These are phyloP conservation scores for Macroramphosus scolopax DNA, from an alignment of 2,797 vertebrate genomes.

Conservation along the genomic window DNA sequence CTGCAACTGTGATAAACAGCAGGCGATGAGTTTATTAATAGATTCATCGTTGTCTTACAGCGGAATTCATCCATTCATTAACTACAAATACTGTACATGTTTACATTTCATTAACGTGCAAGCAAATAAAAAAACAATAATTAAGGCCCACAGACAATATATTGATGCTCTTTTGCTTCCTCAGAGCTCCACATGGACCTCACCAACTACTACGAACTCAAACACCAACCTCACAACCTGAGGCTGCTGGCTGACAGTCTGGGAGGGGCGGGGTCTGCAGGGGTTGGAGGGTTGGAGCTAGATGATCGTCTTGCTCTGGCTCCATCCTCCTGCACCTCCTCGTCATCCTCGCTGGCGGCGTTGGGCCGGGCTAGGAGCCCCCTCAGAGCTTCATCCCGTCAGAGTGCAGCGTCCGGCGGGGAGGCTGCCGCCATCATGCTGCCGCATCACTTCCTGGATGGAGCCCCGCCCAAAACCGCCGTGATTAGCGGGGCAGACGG, in stretches of 20 bases:
- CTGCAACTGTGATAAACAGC: background rate
- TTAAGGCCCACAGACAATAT: too few relatives aligned
- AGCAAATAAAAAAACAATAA: too few relatives aligned
- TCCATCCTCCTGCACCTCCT: conserved; percentile 39
- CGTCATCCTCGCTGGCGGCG: conserved; percentile 18
- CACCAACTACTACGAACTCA: conserved; percentile 89
- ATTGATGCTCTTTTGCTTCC: background rate
- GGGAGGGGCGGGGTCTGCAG: conserved; percentile 33
- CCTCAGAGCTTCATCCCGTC: conserved; percentile 43
- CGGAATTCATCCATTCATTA: too few relatives aligned
- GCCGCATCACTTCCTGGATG: conserved; percentile 73
- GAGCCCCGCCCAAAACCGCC: conserved; percentile 68
- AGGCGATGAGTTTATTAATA: too few relatives aligned
- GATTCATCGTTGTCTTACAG: too few relatives aligned
- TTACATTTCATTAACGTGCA: too few relatives aligned
- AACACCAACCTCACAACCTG: conserved; percentile 83
- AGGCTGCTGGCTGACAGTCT: conserved; percentile 56
- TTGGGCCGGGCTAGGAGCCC: conserved; percentile 72
- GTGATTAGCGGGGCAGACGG: conserved; percentile 76
- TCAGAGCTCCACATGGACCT: conserved; percentile 92
- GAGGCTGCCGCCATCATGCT: conserved; percentile 61
- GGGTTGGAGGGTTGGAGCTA: conserved; percentile 20
- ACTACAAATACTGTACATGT: too few relatives aligned
- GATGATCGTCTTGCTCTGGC: conserved; percentile 64
- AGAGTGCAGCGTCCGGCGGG: conserved; percentile 49